Base-by-base conservation (phyloP, 2,888 invertebrate genomes). In the Stenurella melanura region DNA sequence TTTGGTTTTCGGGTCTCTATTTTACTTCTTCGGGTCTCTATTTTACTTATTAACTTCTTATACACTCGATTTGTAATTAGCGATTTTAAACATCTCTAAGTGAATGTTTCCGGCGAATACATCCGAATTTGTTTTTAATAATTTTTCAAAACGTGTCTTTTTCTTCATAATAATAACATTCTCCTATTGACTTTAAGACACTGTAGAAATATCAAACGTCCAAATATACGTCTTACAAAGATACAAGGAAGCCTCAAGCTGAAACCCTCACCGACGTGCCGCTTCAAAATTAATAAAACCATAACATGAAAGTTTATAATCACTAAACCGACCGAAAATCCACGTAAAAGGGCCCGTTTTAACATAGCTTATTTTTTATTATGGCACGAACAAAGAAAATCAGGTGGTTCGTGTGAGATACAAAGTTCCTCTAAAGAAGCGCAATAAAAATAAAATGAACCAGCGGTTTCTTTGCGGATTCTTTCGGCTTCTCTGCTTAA, bases 401-500 rank as follows among this genome's bases (percentile, higher is more conserved):
- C 85, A 85, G 85, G 84, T 85, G 85, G 83, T 82, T 81, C 81
- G 83, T 83, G 82, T 82, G 84, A 84, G 82, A 82, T 81, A 82
- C 84, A 84, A 82, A 82, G 83, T 80, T 83, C 81, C 82, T 80
- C 78, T 80, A 80, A 84, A 85, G 81, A 82, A 82, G 81, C 81
- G 78, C 85, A 86, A 87, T 87, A 87, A 87, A 87, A 87, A 87
- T 86, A 85, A 85, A 84, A 85, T 83, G 85, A 85, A 85, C 81
- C 78, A 77, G 83, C 80, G 76, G 80, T 79, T 78, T 78, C 80
- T 78, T 73, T 76, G 81, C 78, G 80, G 84, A 83, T 85, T 86
- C 85, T 87, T 85, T 85, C 81, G 85, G 85, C 86, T 86, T 85
- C 85, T 86, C 19, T 60, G 86, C 86, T 86, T 87, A 84, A 86